Evolutionary conservation across 2,113 vertebrate species (phyloP).

Genomic region (Nycticorax nycticorax): DNA sequence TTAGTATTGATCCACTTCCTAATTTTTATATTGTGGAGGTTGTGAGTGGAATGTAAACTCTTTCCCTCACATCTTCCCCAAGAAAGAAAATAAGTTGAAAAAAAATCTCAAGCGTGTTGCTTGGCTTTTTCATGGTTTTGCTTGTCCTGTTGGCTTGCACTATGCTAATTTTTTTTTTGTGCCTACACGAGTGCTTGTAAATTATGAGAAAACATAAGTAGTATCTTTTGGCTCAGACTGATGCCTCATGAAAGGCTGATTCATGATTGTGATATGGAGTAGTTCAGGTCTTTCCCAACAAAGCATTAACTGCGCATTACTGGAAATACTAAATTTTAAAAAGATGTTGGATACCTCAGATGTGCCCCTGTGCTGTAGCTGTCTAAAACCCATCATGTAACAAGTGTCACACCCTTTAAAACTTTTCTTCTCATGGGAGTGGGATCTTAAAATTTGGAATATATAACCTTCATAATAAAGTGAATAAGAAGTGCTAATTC

Average conservation of each 20-base stretch:
- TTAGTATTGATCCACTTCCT: not conserved
- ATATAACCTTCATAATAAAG: not conserved
- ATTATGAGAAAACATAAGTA: not conserved
- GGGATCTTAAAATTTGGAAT: not conserved
- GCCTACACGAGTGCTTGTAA: not conserved
- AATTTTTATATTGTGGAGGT: not conserved
- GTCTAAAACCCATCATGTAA: not conserved
- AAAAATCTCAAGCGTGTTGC: not conserved
- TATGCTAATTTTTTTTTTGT: not conserved
- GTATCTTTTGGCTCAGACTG: not conserved
- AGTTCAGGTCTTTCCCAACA: not conserved
- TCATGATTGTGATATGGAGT: not conserved
- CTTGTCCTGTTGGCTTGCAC: not conserved
- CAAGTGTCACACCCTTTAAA: not conserved
- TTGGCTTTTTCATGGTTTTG: not conserved
- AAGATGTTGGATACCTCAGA: not conserved
- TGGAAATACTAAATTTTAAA: not conserved
- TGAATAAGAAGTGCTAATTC: not conserved
- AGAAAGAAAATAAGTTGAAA: not conserved
- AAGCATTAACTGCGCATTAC: not conserved
- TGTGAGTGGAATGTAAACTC: not conserved
- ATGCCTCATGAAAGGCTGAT: not conserved
- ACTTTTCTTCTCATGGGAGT: accelerated
- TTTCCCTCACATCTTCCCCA: not conserved
- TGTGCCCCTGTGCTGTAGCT: not conserved